phyloP scores from a whole-genome alignment of 2,113 vertebrate species.

The Siphamia tubifer region DNA sequence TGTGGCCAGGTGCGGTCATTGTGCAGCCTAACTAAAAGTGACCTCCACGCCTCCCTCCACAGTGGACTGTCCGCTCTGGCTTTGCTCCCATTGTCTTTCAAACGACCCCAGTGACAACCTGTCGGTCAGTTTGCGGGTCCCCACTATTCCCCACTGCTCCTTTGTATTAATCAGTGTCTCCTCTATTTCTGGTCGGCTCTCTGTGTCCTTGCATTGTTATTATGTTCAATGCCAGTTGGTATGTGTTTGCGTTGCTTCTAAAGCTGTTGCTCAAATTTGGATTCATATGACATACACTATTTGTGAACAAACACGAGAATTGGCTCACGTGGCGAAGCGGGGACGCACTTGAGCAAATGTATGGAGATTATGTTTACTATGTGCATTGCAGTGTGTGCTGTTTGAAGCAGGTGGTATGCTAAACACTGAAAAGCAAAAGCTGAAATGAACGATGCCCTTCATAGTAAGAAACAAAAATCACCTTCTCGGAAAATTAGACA shows the following conservation, averaged over 20 bases:
- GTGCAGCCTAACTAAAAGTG: constrained; percentile 45
- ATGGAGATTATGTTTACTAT: neutral
- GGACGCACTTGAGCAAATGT: neutral
- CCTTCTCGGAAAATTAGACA: neutral
- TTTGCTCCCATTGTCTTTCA: constrained; percentile 57
- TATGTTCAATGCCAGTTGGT: neutral
- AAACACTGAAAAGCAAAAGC: no score
- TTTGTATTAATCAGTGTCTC: constrained; percentile 43
- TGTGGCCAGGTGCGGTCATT: constrained; percentile 37
- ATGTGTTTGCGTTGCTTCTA: neutral
- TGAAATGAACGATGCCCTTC: neutral
- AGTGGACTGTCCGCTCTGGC: constrained; percentile 36
- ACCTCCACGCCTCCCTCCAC: constrained; percentile 37
- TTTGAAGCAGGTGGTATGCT: neutral
- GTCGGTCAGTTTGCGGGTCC: constrained; percentile 6
- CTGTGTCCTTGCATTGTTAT: neutral
- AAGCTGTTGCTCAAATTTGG: neutral
- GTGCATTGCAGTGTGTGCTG: neutral
- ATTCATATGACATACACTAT: neutral
- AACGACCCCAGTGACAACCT: constrained; percentile 41
- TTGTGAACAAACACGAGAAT: neutral
- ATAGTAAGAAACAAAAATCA: neutral
- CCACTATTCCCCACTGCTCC: constrained; percentile 38
- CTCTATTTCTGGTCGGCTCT: constrained; percentile 14
- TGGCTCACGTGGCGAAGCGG: neutral